A percentile compares a stretch with the other conserved stretches of the same genome.
Conservation (phyloP, 2,113 vertebrate genomes). For the Podilymbus podiceps region DNA sequence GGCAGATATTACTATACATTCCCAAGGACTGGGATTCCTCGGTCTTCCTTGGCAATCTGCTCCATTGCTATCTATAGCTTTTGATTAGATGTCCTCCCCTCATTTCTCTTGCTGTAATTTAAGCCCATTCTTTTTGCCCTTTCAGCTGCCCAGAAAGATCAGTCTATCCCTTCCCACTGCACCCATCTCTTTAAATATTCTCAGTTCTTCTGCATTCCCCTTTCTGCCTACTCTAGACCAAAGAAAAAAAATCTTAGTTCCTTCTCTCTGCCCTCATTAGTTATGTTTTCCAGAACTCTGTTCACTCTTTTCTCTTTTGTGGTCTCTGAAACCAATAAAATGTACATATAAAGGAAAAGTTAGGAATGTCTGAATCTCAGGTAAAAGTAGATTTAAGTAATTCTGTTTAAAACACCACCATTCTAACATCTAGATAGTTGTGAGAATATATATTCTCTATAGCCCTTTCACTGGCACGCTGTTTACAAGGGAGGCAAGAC, state of each 20-base stretch:
- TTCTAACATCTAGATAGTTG: background rate
- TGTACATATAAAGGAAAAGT: background rate
- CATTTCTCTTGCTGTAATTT: background rate
- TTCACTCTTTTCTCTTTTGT: background rate
- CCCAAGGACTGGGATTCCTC: background rate
- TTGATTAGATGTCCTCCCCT: background rate
- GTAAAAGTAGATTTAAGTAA: background rate
- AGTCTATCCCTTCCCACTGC: background rate
- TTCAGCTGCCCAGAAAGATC: background rate
- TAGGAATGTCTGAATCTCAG: background rate
- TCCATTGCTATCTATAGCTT: background rate
- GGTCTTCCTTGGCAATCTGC: background rate
- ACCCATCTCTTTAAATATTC: background rate
- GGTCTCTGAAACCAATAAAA: background rate
- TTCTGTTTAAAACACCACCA: background rate
- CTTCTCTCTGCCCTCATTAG: background rate
- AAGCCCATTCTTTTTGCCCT: background rate
- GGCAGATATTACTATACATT: background rate
- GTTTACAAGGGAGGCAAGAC: background rate
- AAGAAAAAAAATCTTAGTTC: background rate
- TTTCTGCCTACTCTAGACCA: background rate
- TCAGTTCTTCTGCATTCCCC: background rate
- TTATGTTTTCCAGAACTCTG: background rate
- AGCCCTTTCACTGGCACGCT: background rate
- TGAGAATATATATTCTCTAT: background rate